These are phyloP conservation scores for Psettodes erumei DNA, from an alignment of 2,113 vertebrate genomes.

Conservation along the genomic window DNA sequence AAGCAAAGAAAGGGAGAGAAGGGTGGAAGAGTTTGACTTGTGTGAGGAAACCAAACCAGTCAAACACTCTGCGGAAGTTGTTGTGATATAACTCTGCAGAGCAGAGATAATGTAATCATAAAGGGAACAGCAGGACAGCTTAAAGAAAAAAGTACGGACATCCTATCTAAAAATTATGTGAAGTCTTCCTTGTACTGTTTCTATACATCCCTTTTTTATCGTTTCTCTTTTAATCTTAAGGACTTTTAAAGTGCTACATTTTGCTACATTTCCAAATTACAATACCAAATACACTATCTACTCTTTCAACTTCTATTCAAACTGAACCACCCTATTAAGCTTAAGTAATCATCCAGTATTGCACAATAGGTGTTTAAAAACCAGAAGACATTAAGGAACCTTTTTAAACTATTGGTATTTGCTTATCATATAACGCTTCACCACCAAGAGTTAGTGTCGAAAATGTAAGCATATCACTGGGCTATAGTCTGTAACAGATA, in stretches of 20 bases:
- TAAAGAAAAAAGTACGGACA: background rate
- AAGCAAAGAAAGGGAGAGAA: background rate
- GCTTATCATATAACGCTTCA: background rate
- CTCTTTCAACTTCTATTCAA: background rate
- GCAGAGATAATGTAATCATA: slow-evolving; percentile 8
- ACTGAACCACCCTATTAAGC: background rate
- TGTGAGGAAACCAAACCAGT: slow-evolving; percentile 46
- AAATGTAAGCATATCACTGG: background rate
- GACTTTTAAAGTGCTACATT: background rate
- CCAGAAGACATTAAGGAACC: background rate
- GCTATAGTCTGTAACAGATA: background rate
- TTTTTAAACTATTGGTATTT: background rate
- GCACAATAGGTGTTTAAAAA: background rate
- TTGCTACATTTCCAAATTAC: background rate
- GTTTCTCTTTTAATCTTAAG: background rate
- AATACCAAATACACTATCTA: background rate
- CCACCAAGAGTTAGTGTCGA: background rate
- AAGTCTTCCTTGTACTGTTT: background rate
- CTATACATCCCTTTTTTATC: background rate
- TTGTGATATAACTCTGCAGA: slow-evolving; percentile 32
- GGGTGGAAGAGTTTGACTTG: slow-evolving; percentile 16
- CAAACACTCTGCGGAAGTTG: slow-evolving; percentile 8
- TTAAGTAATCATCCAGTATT: background rate
- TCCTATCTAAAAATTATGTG: background rate
- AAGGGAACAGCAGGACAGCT: background rate